Evolutionary conservation across 2,113 vertebrate genomes (phyloP), one percentile per base, ranked within the genome.

Genomic region (Gobius niger): DNA sequence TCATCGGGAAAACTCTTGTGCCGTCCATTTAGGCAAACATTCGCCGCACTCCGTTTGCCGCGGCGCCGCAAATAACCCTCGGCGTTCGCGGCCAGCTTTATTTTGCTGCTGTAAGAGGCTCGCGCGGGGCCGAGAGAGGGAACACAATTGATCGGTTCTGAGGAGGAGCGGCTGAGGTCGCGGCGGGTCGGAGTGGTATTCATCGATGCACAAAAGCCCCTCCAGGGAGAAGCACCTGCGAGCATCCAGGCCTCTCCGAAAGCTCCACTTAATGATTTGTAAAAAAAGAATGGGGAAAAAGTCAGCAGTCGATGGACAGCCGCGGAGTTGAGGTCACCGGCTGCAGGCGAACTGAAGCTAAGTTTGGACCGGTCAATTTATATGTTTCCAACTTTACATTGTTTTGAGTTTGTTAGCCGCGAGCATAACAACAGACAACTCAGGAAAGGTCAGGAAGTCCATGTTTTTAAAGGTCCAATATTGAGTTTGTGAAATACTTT

Each of bases 181-280:
- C 44, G 34, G 60, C 15, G 57, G 69, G 73, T 79, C 78, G 75
- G 49, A 81, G 83, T 82, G 69, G 73, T 59, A 77, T 80, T 88
- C 77, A 86, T 47, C 49, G 82, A 90, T 75, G 83, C 83, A 86
- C 77, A 68, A 82, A 84, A 87, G 70, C 72, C 70, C 74, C 87
- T 83, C 75, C 53, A 52, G 84, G 81, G 81, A 85, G 40, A 51
- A 63, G 75, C 70, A 73, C 75, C 82, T 78, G 76, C 73, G 60
- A 81, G 76, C 62, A 65, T 63, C 69, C 64, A 9, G 24, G 13
- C 54, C 75, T 51, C 57, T 51, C 19, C 6, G 65, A 70, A 67
- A 65, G 40, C 15, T 53, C 47, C 3, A 47, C 44, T 59, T 83
- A 80, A 83, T 82, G 80, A 89, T 81, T 86, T 73, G 73, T 74